Evolutionary conservation across 2,888 invertebrate species (phyloP), one percentile per base, ranked within the genome.

Genomic region (Pogonocherus hispidulus): DNA sequence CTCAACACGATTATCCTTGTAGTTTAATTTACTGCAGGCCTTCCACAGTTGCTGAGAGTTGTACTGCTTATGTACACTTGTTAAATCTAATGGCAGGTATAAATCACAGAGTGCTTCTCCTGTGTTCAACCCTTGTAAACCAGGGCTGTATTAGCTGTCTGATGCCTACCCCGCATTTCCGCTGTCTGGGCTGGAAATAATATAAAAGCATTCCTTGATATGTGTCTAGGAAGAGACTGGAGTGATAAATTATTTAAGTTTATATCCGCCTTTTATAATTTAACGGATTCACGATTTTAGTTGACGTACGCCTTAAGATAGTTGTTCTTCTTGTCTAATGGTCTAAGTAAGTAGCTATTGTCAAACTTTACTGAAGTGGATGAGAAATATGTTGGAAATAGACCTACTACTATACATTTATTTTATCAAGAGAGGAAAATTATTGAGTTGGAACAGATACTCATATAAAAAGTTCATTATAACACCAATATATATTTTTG

Each of bases 21-120:
- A 41, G 14, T 16, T 16, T n/a, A 41, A 41, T 41, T n/a, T 41
- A 41, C 41, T 41, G n/a, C 41, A 41, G 37, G 9, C 37, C 8
- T 37, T n/a, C 11, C n/a, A 2, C 37, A 23, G 32, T 32, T 8
- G 32, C 11, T 32, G 32, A 8, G 32, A 14, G 41, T 41, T 41
- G 41, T 41, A 41, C 16, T 41, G 41, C n/a, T 41, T n/a, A 2
- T n/a, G 41, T 41, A 41, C 41, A 41, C 41, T n/a, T 41, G 41
- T 41, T 41, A 41, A 41, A 14, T 41, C 41, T 41, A 41, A 41
- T 41, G 41, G 11, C 41, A 14, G 41, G 41, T 41, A 41, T 41
- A 41, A 41, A 41, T 41, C 41, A 41, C 11, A 14, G 16, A 1
- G 41, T 14, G 41, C 41, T n/a, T 5, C 41, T 3, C 3, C 41